Evolutionary conservation across 2,797 vertebrate genomes (phyloP), one percentile per base, ranked within the genome.

Genomic region (Rhinichthys osculus): DNA sequence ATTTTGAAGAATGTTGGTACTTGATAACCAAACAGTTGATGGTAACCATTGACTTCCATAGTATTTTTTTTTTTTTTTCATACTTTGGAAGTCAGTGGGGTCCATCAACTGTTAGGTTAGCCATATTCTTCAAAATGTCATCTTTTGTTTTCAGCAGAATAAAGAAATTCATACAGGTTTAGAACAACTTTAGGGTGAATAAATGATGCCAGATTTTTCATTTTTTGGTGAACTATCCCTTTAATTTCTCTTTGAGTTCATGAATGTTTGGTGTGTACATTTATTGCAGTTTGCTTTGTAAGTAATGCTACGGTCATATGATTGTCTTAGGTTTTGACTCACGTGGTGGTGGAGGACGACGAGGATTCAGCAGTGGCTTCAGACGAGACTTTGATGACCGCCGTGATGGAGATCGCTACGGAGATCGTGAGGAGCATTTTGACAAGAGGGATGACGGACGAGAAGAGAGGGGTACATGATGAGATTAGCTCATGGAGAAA

Each of bases 311-410:
- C 30, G 30, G 3, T 84, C 73, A n/a, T 88, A 21, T 78, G 11
- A 21, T 59, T 78, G 21, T 21, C 42, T 7, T 73, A 96, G 95
- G 94, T 84, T 95, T 3, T 84, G 96, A 95, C 83, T 95, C 95
- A 16, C 93, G 94, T 93, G 95, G 94, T 93, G 95, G 94, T 40
- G 93, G 96, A 0, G 94, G 95, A 71, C 95, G 97, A 52, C 95
- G 98, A 88, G 95, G 97, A 7, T 99, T 99, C 81, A 97, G 98
- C 70, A 97, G 93, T 9, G 97, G 97, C 4, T 99, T 97, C 89
- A 96, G 96, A 7, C 95, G 97, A 5, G 97, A 99, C 52, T 93
- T 94, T 16, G 95, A 96, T 3, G 94, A 95, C 85, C 89, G 79
- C 77, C 93, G 93, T 64, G 96, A 98, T 5, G 97, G 97, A 0